Percentiles rank a stretch among this genome's conserved stretches.
These are phyloP conservation scores for Pterophyllum scalare DNA, from an alignment of 2,113 vertebrate species.

Conservation along the genomic window DNA sequence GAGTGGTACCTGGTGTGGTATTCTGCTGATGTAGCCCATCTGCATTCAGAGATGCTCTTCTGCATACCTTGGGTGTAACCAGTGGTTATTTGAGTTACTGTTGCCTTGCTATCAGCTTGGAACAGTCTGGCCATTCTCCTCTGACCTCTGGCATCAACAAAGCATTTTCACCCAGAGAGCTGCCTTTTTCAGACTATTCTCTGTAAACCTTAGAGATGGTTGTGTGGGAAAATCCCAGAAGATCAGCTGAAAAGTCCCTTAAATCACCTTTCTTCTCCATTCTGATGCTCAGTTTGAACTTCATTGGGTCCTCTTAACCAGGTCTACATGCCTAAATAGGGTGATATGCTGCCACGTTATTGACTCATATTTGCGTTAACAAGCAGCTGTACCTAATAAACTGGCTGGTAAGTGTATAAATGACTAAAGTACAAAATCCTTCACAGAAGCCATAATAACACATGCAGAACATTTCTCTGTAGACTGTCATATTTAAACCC, in stretches of 20 bases:
- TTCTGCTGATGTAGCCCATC: too few relatives aligned
- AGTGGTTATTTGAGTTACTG: too few relatives aligned
- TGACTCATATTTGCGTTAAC: background rate
- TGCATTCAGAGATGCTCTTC: too few relatives aligned
- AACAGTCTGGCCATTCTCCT: too few relatives aligned
- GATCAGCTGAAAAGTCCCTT: background rate
- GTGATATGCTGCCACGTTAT: background rate
- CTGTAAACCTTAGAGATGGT: too few relatives aligned
- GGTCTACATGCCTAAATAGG: background rate
- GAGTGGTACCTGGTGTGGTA: too few relatives aligned
- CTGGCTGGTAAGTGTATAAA: background rate
- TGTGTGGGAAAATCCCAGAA: too few relatives aligned
- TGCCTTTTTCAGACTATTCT: too few relatives aligned
- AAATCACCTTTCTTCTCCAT: slow-evolving; percentile 1
- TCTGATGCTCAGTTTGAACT: slow-evolving; percentile 6
- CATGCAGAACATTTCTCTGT: background rate
- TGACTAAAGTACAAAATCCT: background rate
- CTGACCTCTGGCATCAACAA: too few relatives aligned
- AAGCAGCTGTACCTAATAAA: background rate
- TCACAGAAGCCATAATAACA: background rate
- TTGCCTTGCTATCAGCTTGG: too few relatives aligned
- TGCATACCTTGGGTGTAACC: too few relatives aligned
- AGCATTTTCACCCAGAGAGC: too few relatives aligned
- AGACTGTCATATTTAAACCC: background rate
- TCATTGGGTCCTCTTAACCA: background rate